Evolutionary conservation across 2,888 invertebrate genomes (phyloP).

Genomic region (Teinopalpus imperialis): DNA sequence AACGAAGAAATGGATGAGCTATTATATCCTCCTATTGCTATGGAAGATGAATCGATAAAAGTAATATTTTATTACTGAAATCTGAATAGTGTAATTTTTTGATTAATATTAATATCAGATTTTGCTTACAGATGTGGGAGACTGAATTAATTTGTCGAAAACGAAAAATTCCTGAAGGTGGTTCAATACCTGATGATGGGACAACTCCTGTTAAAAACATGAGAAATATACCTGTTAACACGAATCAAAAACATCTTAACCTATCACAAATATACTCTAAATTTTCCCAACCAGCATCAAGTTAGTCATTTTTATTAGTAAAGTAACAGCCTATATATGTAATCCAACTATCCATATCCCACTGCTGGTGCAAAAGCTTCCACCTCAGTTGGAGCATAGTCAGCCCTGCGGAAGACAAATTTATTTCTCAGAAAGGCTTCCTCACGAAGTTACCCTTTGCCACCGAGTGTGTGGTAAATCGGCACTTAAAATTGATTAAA

Average conservation of each 20-base stretch:
- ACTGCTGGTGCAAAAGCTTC: no score
- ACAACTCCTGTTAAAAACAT: constrained; percentile 64
- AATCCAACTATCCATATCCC: no score
- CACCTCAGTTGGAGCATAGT: no score
- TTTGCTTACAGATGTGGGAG: constrained; percentile 65
- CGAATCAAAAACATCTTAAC: constrained; percentile 74
- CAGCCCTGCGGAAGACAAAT: no score
- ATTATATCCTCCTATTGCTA: constrained; percentile 64
- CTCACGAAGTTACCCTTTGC: no score
- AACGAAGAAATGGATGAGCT: constrained; percentile 57
- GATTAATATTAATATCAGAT: neutral
- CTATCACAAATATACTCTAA: constrained; percentile 75
- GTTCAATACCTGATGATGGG: constrained; percentile 53
- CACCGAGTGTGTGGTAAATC: no score
- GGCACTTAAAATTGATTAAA: no score
- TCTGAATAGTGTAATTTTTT: neutral
- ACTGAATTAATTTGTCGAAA: constrained; percentile 69
- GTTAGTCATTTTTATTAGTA: constrained; percentile 46
- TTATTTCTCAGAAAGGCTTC: no score
- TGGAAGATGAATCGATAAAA: constrained; percentile 70
- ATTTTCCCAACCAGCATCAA: constrained; percentile 69
- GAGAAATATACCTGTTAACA: constrained; percentile 66
- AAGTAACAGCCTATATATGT: no score
- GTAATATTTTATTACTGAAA: constrained; percentile 38
- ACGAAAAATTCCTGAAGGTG: constrained; percentile 64